These are phyloP conservation scores for Falcunculus frontatus DNA, from an alignment of 2,113 vertebrate species.

Conservation along the genomic window DNA sequence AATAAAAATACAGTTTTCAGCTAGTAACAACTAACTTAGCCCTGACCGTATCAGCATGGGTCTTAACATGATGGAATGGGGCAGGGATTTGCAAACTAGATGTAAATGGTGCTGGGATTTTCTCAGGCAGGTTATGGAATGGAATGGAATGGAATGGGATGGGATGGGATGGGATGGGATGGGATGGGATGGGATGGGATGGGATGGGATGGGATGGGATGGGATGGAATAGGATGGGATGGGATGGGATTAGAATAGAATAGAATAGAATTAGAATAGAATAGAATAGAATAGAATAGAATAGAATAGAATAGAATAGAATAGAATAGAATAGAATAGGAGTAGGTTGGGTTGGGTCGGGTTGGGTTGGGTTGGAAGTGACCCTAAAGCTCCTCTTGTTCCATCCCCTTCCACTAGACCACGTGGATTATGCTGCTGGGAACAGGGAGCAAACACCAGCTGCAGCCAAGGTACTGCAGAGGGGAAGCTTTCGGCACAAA, in stretches of 20 bases:
- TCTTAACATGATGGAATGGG: neutral
- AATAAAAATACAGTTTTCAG: neutral
- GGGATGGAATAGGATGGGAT: too few relatives aligned
- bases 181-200: too few relatives aligned
- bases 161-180: too few relatives aligned
- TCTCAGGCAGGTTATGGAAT: neutral
- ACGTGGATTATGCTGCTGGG: neutral
- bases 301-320: neutral
- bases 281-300: neutral
- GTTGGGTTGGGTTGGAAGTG: neutral
- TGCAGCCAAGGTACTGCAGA: neutral
- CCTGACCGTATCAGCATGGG: neutral
- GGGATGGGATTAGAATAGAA: too few relatives aligned
- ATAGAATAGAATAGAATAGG: neutral
- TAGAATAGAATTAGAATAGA: neutral
- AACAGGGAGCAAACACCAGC: neutral
- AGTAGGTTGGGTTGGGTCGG: too few relatives aligned
- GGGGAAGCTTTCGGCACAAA: neutral
- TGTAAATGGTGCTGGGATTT: neutral
- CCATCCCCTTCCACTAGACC: neutral
- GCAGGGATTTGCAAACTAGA: neutral
- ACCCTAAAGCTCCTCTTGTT: neutral
- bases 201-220: too few relatives aligned
- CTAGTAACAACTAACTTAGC: neutral
- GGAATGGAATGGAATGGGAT: accelerated